Base-by-base conservation (phyloP, 2,113 vertebrate genomes). In the Sterna hirundo region DNA sequence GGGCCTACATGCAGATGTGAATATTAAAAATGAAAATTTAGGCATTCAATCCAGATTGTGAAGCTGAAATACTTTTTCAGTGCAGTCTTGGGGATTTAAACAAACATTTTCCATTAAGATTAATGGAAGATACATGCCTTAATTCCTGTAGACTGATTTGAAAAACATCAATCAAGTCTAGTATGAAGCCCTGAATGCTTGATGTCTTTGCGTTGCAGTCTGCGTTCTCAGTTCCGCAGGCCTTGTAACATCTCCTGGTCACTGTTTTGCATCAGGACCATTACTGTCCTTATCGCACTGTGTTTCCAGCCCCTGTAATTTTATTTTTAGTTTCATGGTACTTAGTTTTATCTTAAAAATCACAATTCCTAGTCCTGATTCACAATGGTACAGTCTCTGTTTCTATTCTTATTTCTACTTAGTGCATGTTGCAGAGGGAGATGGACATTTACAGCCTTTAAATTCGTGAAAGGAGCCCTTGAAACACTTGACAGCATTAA, bases 401-500 rank as follows among this genome's bases (percentile, higher is more conserved):
- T 84, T 75, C 72, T 52, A 13, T 51, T 81, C 52, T 58, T 64
- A 34, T 47, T 96, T 84, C 84, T 66, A 22, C 51, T 84, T 89
- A 51, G 46, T 1, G 4, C 17, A 5, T 66, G 20, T 54, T 78
- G 42, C 2, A 7, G 65, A 5, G 40, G 40, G 57, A 87, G 70
- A 54, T 74, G 93, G 87, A 72, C 47, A 3, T 69, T 87, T 85
- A 65, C 78, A 95, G 62, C 75, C 49, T 94, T 85, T 79, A 75
- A 51, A 60, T 82, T 85, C 2, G 12, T 69, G 62, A 72, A 66
- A 55, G 62, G 60, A 94, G 40, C 57, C 25, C 51, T 88, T 66
- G 64, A 68, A 95, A 66, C 44, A 15, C 89, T 85, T 72, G 91
- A 85, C 87, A 80, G 84, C 87, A 57, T 84, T 94, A 89, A 90